Conservation (phyloP, 1,140 invertebrate species). For the Dendroctonus valens region DNA sequence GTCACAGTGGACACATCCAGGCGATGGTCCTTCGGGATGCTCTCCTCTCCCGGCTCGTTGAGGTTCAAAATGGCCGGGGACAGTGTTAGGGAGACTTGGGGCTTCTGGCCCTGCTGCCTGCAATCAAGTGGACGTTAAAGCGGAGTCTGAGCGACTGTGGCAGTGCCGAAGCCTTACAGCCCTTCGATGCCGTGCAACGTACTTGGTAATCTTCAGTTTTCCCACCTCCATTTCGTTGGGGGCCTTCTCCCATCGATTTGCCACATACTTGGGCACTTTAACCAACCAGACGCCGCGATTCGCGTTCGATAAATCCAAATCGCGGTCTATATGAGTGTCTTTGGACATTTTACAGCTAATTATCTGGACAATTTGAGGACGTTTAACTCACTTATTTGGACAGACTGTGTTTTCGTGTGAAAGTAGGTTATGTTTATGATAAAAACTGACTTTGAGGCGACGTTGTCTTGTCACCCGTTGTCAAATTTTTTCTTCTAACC, state of each 20-base stretch:
- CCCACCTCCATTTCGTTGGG: constrained; percentile 73
- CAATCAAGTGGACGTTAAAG: constrained; percentile 40
- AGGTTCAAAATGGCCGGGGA: constrained; percentile 70
- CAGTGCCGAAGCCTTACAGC: too few relatives aligned
- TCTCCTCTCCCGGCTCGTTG: constrained; percentile 67
- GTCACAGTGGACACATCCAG: constrained; percentile 86
- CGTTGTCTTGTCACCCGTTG: too few relatives aligned
- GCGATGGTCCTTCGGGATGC: constrained; percentile 85
- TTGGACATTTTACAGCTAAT: constrained; percentile 42
- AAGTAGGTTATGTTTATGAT: too few relatives aligned
- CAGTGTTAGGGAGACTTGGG: constrained; percentile 68
- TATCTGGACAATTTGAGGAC: too few relatives aligned
- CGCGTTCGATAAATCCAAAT: constrained; percentile 86
- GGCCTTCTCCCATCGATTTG: constrained; percentile 85
- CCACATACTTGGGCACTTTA: constrained; percentile 95
- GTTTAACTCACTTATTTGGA: too few relatives aligned
- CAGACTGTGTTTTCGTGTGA: too few relatives aligned
- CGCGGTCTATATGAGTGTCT: constrained; percentile 61
- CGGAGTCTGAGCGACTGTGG: too few relatives aligned
- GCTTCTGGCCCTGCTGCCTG: constrained; percentile 60
- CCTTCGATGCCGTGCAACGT: constrained; percentile 36
- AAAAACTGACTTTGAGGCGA: too few relatives aligned
- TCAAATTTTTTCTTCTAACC: too few relatives aligned
- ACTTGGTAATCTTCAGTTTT: constrained; percentile 75
- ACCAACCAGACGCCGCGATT: constrained; percentile 91